Percentiles rank a stretch among this genome's conserved stretches.
These are phyloP conservation scores for Dipus sagitta DNA, from an alignment of 2,797 vertebrate genomes.

Conservation along the genomic window DNA sequence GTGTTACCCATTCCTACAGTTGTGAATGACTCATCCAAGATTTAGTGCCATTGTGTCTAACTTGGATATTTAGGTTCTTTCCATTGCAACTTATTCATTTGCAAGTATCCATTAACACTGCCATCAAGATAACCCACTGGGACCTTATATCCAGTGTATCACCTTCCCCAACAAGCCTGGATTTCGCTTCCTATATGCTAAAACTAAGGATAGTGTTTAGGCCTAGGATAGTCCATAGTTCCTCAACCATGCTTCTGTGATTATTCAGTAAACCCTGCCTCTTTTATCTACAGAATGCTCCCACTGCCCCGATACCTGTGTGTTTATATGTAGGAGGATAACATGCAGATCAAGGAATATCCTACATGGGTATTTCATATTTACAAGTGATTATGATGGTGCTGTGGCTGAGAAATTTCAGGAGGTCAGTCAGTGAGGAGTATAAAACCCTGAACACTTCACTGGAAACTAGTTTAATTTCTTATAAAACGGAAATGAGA, in stretches of 20 bases:
- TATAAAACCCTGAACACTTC: not conserved
- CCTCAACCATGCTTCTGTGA: not conserved
- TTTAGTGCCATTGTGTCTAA: not conserved
- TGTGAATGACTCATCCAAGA: not conserved
- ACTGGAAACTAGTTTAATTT: not conserved
- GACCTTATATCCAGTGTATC: not conserved
- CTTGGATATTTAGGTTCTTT: not conserved
- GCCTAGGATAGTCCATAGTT: not conserved
- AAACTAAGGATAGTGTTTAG: not conserved
- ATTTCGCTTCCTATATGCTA: not conserved
- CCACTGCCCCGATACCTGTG: not conserved
- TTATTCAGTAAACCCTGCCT: not conserved
- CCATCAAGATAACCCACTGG: not conserved
- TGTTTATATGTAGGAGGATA: not conserved
- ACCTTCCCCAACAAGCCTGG: not conserved
- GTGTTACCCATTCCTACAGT: not conserved
- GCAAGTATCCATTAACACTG: not conserved
- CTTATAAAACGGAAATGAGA: not conserved
- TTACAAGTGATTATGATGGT: not conserved
- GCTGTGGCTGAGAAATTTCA: not conserved
- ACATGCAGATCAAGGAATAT: not conserved
- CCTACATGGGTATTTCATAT: not conserved
- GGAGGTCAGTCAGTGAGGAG: not conserved
- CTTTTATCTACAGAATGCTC: not conserved
- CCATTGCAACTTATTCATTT: not conserved